phyloP scores from a whole-genome alignment of 2,113 vertebrate genomes.

The Campylomormyrus numenius region DNA sequence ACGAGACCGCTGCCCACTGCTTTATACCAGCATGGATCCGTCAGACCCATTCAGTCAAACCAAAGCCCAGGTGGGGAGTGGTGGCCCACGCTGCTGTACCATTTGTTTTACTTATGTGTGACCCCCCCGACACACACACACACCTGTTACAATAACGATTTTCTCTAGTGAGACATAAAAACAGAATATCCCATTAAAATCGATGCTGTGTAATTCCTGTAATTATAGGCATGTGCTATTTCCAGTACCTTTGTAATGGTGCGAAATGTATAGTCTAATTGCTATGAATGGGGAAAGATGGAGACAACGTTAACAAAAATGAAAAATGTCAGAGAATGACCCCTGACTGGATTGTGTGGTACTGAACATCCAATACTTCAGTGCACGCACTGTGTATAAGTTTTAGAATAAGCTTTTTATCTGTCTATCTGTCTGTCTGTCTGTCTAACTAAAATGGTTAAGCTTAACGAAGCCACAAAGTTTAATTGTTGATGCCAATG shows the following conservation, averaged over 20 bases:
- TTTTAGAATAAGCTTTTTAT: not conserved
- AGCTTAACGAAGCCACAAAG: not conserved
- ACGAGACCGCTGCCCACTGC: not conserved
- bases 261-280: not conserved
- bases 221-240: not conserved
- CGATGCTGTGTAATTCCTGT: not conserved
- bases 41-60: conserved; percentile 2
- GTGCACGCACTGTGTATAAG: not conserved
- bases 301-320: not conserved
- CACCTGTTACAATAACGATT: not conserved
- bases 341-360: not conserved
- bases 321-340: not conserved
- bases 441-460: not conserved
- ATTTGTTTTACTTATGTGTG: not conserved
- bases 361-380: not conserved
- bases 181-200: not conserved
- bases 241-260: not conserved
- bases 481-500: not conserved
- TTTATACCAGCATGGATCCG: conserved; percentile 7
- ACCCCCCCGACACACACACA: not conserved
- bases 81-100: not conserved
- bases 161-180: not conserved
- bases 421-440: too few species aligned
- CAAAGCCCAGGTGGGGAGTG: not conserved
- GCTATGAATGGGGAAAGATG: not conserved